phyloP scores from a whole-genome alignment of 2,888 invertebrate species.

The Stenchaetothrips biformis region DNA sequence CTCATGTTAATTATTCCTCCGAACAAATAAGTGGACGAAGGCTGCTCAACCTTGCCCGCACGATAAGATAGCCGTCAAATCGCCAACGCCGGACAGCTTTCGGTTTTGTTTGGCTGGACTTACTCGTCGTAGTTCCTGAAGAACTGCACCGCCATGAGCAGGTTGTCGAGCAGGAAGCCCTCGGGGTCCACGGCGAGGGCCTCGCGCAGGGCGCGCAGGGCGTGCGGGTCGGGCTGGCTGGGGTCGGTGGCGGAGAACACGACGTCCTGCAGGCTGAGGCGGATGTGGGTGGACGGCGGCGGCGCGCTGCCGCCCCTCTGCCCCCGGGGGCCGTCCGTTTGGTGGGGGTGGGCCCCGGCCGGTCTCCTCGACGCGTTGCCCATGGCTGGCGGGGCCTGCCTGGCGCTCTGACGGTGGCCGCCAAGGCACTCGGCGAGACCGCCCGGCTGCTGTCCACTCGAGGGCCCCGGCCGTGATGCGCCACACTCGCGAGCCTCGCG shows the following conservation, averaged over 20 bases:
- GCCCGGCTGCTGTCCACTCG: background rate
- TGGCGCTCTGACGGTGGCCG: background rate
- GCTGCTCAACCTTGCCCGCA: no score
- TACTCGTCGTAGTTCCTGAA: slow-evolving; percentile 73
- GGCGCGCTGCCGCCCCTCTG: background rate
- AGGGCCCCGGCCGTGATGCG: no score
- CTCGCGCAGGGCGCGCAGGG: slow-evolving; percentile 54
- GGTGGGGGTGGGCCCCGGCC: background rate
- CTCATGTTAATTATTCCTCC: no score
- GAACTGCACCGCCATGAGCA: slow-evolving; percentile 71
- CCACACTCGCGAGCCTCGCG: no score
- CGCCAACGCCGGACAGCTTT: no score
- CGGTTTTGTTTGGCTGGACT: slow-evolving; percentile 41
- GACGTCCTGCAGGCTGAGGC: background rate
- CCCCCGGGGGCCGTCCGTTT: background rate
- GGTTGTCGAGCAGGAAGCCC: slow-evolving; percentile 69
- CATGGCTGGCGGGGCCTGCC: background rate
- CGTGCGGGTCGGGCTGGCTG: slow-evolving; percentile 41
- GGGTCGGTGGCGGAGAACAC: slow-evolving; percentile 12
- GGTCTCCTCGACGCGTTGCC: background rate
- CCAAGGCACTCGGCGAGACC: background rate
- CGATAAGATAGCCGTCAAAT: no score
- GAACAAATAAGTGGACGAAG: no score
- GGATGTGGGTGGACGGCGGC: background rate
- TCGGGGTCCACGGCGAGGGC: slow-evolving; percentile 59